These are phyloP conservation scores for Synergus umbraculus DNA, from an alignment of 2,888 invertebrate species.

Conservation along the genomic window DNA sequence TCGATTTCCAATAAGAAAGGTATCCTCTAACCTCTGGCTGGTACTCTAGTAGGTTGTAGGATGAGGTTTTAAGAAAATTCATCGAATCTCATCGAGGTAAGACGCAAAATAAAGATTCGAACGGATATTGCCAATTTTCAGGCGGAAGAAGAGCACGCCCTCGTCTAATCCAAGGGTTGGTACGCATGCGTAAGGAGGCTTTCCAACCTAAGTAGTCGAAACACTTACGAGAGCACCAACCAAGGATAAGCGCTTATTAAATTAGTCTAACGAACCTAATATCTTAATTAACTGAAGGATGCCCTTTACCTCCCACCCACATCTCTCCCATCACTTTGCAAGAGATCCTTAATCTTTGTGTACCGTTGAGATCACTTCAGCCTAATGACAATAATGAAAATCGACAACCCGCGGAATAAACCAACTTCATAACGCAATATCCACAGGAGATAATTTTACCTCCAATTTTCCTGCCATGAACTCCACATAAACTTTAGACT, in stretches of 20 bases:
- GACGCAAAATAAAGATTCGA: slow-evolving; percentile 65
- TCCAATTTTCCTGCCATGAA: not conserved
- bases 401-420: slow-evolving; percentile 38
- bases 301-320: slow-evolving; percentile 35
- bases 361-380: slow-evolving; percentile 34
- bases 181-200: slow-evolving; percentile 39
- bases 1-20: slow-evolving; percentile 35
- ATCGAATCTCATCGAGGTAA: slow-evolving; percentile 53
- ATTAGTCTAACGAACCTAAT: slow-evolving; percentile 64
- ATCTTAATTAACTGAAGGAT: slow-evolving; percentile 63
- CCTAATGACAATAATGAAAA: slow-evolving; percentile 41
- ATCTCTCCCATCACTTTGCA: slow-evolving; percentile 35
- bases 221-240: slow-evolving; percentile 46
- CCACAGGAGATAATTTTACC: slow-evolving; percentile 26
- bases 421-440: slow-evolving; percentile 38
- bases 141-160: slow-evolving; percentile 64
- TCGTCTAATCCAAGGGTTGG: slow-evolving; percentile 54
- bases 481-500: not conserved
- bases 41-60: slow-evolving; percentile 11
- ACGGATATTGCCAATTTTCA: slow-evolving; percentile 71
- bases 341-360: slow-evolving; percentile 43
- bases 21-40: slow-evolving; percentile 10
- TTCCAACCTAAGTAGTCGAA: slow-evolving; percentile 39
- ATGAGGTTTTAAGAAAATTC: slow-evolving; percentile 49
- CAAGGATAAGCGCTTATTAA: slow-evolving; percentile 65